Evolutionary conservation across 2,113 vertebrate genomes (phyloP), one percentile per base, ranked within the genome.

Genomic region (Butorides virescens): DNA sequence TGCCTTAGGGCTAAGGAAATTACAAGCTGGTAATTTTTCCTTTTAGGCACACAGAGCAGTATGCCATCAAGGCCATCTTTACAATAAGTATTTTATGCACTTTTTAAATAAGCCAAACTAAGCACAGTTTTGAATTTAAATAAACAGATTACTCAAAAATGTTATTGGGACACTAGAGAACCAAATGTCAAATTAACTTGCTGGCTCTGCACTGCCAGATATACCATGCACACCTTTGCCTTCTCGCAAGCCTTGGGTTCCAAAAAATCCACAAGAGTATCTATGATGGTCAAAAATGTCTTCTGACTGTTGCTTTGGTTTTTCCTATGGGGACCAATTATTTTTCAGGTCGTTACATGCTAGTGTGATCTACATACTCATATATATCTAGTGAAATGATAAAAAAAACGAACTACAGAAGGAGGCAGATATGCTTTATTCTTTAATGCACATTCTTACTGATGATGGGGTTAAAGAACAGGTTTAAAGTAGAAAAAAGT

Each of bases 1-100:
- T 86, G 53, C 55, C 67, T 72, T 53, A 15, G 11, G 71, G 46
- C 14, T 88, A 92, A 86, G 91, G 82, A 93, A 92, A 63, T 83
- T 88, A 65, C 62, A 85, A 86, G 15, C 0, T 29, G 32, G 27
- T 37, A 94, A 58, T 86, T 92, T 75, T 93, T 96, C 92, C 34
- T 72, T 58, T 36, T 13, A 70, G 67, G 75, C 58, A 93, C 49
- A 94, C 0, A 0, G 5, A 71, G 46, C 46, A 75, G 13, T 22
- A 50, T 17, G 11, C 34, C 82, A 44, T 73, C 70, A 93, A 87
- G 53, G 47, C 13, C 36, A 76, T 88, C 83, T 95, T 92, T 70
- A 50, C 80, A 90, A 56, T 16, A 76, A 50, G 23, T 14, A 74
- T 42, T 73, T 80, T 29, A 74, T 32, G 80, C 6, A 32, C 59